Conservation (phyloP, 64 coral and sea anemone species). For the Stylophora pistillata region DNA sequence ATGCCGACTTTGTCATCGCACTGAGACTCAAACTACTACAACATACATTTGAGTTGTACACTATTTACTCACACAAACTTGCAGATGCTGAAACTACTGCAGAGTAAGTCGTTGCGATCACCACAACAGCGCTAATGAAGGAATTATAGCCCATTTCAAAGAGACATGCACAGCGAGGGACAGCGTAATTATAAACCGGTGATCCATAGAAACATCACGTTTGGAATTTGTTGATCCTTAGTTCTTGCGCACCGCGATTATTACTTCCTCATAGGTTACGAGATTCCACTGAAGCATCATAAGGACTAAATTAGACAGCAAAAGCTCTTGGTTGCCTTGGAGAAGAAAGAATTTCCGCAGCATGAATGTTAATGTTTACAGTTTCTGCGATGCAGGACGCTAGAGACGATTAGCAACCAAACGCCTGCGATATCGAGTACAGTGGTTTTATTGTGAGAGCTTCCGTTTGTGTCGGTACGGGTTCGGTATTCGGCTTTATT, state of each 20-base stretch:
- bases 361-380: background rate
- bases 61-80: conserved; percentile 24
- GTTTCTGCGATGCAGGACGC: background rate
- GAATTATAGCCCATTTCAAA: background rate
- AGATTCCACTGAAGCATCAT: background rate
- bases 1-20: too few species aligned
- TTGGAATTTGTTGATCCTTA: background rate
- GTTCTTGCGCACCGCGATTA: background rate
- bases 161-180: background rate
- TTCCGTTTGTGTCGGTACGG: background rate
- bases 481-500: background rate
- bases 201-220: background rate
- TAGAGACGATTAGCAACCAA: background rate
- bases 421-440: background rate
- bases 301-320: background rate
- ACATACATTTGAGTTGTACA: background rate
- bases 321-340: conserved; percentile 4
- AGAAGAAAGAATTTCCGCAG: background rate
- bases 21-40: background rate
- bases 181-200: background rate
- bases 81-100: background rate
- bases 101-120: background rate
- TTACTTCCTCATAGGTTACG: background rate
- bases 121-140: background rate
- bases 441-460: too few species aligned